phyloP scores from a whole-genome alignment of 2,888 invertebrate genomes.

The Drosophila prostipennis region DNA sequence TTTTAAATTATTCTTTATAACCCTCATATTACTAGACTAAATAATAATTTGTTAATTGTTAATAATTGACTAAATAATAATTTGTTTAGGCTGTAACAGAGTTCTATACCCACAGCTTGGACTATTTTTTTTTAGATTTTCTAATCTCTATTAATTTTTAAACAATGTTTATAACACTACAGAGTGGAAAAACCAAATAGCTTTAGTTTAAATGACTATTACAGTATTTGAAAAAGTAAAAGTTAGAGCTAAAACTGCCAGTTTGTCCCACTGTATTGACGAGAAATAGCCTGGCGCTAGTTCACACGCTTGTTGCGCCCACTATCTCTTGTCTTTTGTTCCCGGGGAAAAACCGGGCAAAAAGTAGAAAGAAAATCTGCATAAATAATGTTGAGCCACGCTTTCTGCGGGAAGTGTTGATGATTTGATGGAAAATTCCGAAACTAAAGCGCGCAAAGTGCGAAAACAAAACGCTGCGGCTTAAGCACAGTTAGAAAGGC shows the following conservation, averaged over 20 bases:
- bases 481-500: constrained; percentile 33
- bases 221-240: background rate
- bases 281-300: constrained; percentile 60
- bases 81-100: no score
- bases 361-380: constrained; percentile 60
- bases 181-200: no score
- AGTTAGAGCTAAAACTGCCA: background rate
- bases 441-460: constrained; percentile 41
- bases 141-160: no score
- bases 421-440: constrained; percentile 69
- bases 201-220: background rate
- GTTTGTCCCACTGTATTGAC: constrained; percentile 50
- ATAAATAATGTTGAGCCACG: constrained; percentile 74
- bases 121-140: no score
- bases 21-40: no score
- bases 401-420: constrained; percentile 69
- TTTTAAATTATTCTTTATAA: no score
- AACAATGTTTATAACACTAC: no score
- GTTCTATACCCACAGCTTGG: no score
- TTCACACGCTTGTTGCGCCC: constrained; percentile 76
- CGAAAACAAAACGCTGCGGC: constrained; percentile 47
- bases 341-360: constrained; percentile 9
- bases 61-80: no score
- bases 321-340: constrained; percentile 54
- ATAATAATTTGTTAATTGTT: no score